These are phyloP conservation scores for Pseudochaenichthys georgianus DNA, from an alignment of 2,797 vertebrate genomes.

Conservation along the genomic window DNA sequence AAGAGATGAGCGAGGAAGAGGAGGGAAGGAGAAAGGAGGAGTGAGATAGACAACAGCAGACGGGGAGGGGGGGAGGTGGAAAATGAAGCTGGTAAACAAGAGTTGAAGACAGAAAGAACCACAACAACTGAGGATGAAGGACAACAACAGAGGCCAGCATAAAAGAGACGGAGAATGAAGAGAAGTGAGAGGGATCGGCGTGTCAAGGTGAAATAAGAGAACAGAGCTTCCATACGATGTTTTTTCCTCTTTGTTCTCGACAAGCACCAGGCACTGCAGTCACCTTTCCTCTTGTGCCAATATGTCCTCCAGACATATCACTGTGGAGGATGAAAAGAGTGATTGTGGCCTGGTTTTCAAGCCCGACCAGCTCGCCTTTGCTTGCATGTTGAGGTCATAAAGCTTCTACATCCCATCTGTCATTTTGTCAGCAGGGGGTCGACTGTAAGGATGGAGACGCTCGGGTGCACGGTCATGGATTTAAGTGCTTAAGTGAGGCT, in stretches of 20 bases:
- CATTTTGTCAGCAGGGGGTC: slow-evolving; percentile 72
- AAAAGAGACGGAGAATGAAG: slow-evolving; percentile 32
- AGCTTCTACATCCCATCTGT: slow-evolving; percentile 73
- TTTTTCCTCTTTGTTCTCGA: slow-evolving; percentile 22
- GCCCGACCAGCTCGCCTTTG: slow-evolving; percentile 37
- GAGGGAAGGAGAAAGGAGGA: slow-evolving; percentile 15
- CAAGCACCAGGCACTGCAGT: slow-evolving; percentile 38
- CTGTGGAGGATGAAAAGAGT: slow-evolving; percentile 51
- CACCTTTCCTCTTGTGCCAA: slow-evolving; percentile 59
- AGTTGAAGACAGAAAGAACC: slow-evolving; percentile 40
- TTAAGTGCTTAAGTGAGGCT: slow-evolving; percentile 14
- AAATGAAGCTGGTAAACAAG: slow-evolving; percentile 13
- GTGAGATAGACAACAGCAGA: slow-evolving; percentile 24
- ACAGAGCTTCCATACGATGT: slow-evolving; percentile 21
- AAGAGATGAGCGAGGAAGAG: slow-evolving; percentile 25
- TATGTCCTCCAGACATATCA: slow-evolving; percentile 55
- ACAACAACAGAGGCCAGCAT: slow-evolving; percentile 36
- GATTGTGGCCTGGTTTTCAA: slow-evolving; percentile 61
- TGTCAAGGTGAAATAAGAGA: slow-evolving; percentile 45
- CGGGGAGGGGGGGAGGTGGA: neutral
- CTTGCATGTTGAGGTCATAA: slow-evolving; percentile 61
- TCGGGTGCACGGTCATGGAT: neutral
- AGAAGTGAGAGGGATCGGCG: slow-evolving; percentile 7
- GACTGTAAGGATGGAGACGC: slow-evolving; percentile 25
- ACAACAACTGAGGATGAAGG: slow-evolving; percentile 41